Evolutionary conservation across 2,113 vertebrate genomes (phyloP), one percentile per base, ranked within the genome.

Genomic region (Macquaria ambigua): DNA sequence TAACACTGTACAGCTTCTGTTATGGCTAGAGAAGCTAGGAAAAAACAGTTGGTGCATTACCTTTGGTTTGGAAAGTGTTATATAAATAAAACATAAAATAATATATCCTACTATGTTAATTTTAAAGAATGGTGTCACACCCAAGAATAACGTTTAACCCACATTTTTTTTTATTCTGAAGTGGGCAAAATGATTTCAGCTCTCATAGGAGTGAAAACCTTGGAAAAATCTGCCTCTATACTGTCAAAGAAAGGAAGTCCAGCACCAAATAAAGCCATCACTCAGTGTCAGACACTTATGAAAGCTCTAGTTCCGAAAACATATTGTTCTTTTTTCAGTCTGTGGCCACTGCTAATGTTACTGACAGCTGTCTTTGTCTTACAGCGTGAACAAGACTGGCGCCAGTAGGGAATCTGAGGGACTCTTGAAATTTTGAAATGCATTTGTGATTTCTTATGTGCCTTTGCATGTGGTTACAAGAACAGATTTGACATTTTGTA

Each of bases 331-430:
- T 31, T 71, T 71, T 70, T 80, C 79, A 82, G 62, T 66, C 69
- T 70, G 73, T 79, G 56, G 70, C 63, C 71, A 66, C 67, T 67
- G 82, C 73, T 84, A 81, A 86, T 83, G 80, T 76, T 78, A 82
- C 74, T 85, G 84, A 86, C 90, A 87, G 88, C 83, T 90, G 88
- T 75, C 88, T 90, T 79, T 90, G 86, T 82, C 50, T 77, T 66
- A 52, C 53, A 83, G 62, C 61, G 66, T 68, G 80, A 83, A 71
- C 39, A 73, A 58, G 43, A 68, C 71, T 69, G 64, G 66, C 70
- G 37, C 82, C 79, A 82, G 41, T 2, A 34, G 64, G 56, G 41
- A 69, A 78, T 79, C 5, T 62, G 43, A 63, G 31, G 50, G 34
- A 69, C 56, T 75, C 16, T 77, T 66, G 6, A 78, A 31, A 71